phyloP scores from a whole-genome alignment of 2,113 vertebrate genomes.

The Perca flavescens region DNA sequence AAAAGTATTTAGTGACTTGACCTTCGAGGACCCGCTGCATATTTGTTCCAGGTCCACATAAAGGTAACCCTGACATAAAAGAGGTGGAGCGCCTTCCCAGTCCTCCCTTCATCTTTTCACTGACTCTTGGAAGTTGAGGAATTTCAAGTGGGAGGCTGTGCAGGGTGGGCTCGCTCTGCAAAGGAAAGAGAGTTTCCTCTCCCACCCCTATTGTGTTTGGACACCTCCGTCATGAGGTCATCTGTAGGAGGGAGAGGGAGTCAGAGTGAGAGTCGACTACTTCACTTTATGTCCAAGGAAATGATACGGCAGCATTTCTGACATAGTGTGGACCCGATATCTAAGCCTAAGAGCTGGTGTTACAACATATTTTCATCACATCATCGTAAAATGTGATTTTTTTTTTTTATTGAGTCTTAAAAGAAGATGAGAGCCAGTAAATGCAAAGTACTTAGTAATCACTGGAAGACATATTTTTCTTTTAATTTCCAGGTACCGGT shows the following conservation, averaged over 20 bases:
- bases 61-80: slow-evolving; percentile 47
- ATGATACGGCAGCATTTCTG: neutral
- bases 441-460: neutral
- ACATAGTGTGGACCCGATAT: neutral
- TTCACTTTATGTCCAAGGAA: neutral
- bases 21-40: slow-evolving; percentile 38
- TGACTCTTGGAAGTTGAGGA: slow-evolving; percentile 52
- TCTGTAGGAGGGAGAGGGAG: slow-evolving; percentile 38
- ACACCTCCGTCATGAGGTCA: slow-evolving; percentile 66
- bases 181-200: slow-evolving; percentile 75
- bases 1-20: slow-evolving; percentile 55
- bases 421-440: neutral
- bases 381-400: too few species aligned
- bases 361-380: too few species aligned
- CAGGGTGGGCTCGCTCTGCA: slow-evolving; percentile 63
- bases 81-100: neutral
- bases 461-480: neutral
- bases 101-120: slow-evolving; percentile 39
- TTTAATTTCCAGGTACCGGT: neutral
- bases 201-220: slow-evolving; percentile 65
- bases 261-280: neutral
- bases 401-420: neutral
- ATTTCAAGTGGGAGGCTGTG: slow-evolving; percentile 51
- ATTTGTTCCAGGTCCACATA: slow-evolving; percentile 45
- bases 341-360: too few species aligned